Base-by-base conservation (phyloP, 2,888 invertebrate species). In the Nesidiocoris tenuis region DNA sequence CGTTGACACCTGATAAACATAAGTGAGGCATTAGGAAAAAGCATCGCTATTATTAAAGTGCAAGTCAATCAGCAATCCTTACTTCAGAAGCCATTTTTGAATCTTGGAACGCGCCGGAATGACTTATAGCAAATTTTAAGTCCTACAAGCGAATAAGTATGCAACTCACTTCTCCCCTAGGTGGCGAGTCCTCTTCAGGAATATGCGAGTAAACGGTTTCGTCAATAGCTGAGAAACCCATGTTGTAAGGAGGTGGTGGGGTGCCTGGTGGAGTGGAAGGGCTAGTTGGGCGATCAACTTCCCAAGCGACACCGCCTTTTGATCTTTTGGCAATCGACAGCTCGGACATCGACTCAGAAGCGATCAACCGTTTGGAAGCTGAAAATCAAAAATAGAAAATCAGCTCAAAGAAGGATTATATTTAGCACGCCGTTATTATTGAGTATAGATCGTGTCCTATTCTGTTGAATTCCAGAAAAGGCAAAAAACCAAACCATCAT, bases 211-310 rank as follows among this genome's bases (percentile, higher is more conserved):
- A 77, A 17, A 61, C 61, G n/a, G 77, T 72, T 25, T 79, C 78
- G 18, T 76, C 77, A 21, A 70, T 22, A 25, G 61, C 67, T 24
- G 79, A 74, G 64, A 74, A 71, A n/a, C 72, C 54, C 61, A 25
- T 63, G n/a, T 74, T 77, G 63, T 94, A 94, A 0, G 94, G 94
- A 19, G 94, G 94, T 18, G 94, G 94, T 59, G 94, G 94, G n/a
- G 94, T 94, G 72, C 94, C 93, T 1, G 93, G 92, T 64, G 92
- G 92, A 1, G 93, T 92, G 56, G 92, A 92, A 0, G 93, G 92
- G n/a, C 86, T 82, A 39, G 78, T 84, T 81, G 80, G 85, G 79
- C 80, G 82, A 81, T 83, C 83, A 54, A 83, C 82, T 77, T 86
- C 85, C 83, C 85, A 84, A 12, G 83, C 82, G 55, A 84, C 83